Evolutionary conservation across 1,140 invertebrate species (phyloP).

Genomic region (Zaprionus camerounensis): DNA sequence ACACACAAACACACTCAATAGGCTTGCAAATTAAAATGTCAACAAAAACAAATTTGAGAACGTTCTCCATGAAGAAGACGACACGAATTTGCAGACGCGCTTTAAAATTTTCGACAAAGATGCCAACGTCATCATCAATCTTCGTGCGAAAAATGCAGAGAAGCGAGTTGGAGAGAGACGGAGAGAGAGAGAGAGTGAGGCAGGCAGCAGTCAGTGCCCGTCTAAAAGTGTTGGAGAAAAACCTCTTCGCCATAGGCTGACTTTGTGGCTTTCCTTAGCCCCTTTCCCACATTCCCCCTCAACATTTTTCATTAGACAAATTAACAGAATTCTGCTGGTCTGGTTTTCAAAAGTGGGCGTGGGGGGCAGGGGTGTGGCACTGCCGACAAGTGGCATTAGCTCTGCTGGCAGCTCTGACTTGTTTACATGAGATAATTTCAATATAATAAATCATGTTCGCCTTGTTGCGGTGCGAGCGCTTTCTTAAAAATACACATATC

Average conservation of each 20-base stretch:
- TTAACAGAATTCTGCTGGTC: constrained; percentile 68
- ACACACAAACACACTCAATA: constrained; percentile 2
- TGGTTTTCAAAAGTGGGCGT: no score
- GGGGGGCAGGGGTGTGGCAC: constrained; percentile 4
- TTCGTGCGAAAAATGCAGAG: constrained; percentile 63
- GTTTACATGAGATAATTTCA: constrained; percentile 83
- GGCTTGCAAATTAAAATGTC: constrained; percentile 75
- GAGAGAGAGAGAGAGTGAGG: neutral
- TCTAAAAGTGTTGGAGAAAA: constrained; percentile 49
- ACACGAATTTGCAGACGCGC: constrained; percentile 44
- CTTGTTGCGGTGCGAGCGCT: constrained; percentile 31
- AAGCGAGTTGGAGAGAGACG: neutral
- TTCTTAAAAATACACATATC: constrained; percentile 50
- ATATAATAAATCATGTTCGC: constrained; percentile 80
- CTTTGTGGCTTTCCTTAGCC: constrained; percentile 39
- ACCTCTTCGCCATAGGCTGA: constrained; percentile 54
- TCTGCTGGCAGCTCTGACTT: constrained; percentile 76
- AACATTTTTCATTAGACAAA: constrained; percentile 81
- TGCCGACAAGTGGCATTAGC: constrained; percentile 79
- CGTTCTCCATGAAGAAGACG: constrained; percentile 45
- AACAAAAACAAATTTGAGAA: constrained; percentile 73
- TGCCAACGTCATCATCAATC: constrained; percentile 84
- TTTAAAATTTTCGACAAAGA: constrained; percentile 80
- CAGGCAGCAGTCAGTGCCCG: neutral
- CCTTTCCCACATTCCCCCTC: neutral